phyloP scores from a whole-genome alignment of 2,797 vertebrate species.

The Chanos chanos region DNA sequence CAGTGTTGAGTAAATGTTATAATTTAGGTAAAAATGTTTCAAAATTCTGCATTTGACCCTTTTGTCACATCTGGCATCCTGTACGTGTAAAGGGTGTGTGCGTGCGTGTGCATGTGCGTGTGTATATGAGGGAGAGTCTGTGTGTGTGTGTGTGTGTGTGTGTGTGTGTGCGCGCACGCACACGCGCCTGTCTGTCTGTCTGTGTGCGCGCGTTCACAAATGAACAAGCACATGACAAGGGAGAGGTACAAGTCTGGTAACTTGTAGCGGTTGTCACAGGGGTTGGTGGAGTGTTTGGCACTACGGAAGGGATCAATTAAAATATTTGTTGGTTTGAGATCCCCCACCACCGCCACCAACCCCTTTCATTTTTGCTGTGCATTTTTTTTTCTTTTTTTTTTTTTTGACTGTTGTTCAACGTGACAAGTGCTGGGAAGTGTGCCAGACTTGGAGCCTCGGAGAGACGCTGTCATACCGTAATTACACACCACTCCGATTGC shows the following conservation, averaged over 20 bases:
- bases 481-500: slow-evolving; percentile 62
- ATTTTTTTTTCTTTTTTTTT: slow-evolving; percentile 15
- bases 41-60: no score
- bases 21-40: no score
- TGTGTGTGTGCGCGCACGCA: no score
- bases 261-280: background rate
- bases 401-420: slow-evolving; percentile 66
- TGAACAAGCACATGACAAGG: no score
- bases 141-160: no score
- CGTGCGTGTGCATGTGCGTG: background rate
- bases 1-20: no score
- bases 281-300: slow-evolving; percentile 27
- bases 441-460: slow-evolving; percentile 58
- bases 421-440: slow-evolving; percentile 73
- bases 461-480: slow-evolving; percentile 64
- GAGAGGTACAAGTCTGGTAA: background rate
- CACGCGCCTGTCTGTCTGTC: no score
- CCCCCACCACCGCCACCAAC: slow-evolving; percentile 36
- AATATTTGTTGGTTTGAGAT: slow-evolving; percentile 51
- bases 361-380: slow-evolving; percentile 51
- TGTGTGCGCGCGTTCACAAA: no score
- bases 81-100: background rate
- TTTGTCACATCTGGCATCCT: no score
- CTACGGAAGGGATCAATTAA: slow-evolving; percentile 49
- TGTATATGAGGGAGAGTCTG: background rate